Percentiles rank a stretch among this genome's conserved stretches.
These are phyloP conservation scores for Agapetus fuscipes DNA, from an alignment of 2,888 invertebrate species.

Conservation along the genomic window DNA sequence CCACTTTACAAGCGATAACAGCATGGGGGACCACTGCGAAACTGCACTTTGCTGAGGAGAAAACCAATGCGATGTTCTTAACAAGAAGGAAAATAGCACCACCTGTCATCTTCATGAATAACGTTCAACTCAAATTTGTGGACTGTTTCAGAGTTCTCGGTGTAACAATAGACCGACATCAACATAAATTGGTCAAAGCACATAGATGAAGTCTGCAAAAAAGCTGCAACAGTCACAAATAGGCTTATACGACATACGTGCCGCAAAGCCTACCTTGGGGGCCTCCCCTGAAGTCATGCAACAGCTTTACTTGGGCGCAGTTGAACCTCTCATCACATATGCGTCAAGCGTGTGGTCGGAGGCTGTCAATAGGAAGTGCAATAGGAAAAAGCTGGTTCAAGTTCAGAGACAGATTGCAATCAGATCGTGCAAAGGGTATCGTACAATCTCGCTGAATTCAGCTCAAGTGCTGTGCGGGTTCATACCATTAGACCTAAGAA, in stretches of 20 bases:
- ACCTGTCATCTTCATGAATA: neutral
- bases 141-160: slow-evolving; percentile 2
- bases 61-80: slow-evolving; percentile 4
- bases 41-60: slow-evolving; percentile 3
- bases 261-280: slow-evolving; percentile 5
- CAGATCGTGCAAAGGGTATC: slow-evolving; percentile 2
- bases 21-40: neutral
- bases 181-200: slow-evolving; percentile 3
- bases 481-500: neutral
- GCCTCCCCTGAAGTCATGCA: neutral
- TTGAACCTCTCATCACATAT: slow-evolving; percentile 3
- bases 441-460: slow-evolving; percentile 1
- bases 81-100: slow-evolving; percentile 1
- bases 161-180: slow-evolving; percentile 1
- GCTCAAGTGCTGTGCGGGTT: neutral
- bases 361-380: slow-evolving; percentile 1
- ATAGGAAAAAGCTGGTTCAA: neutral
- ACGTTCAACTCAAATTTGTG: neutral
- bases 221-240: neutral
- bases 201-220: slow-evolving; percentile 2
- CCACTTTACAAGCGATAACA: too few relatives aligned
- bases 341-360: slow-evolving; percentile 1
- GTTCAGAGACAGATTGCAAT: slow-evolving; percentile 2
- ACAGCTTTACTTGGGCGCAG: neutral
- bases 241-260: neutral